A percentile compares a stretch with the other conserved stretches of the same genome.
phyloP scores from a whole-genome alignment of 2,113 vertebrate species.

The Brachypodius melanocephalos region DNA sequence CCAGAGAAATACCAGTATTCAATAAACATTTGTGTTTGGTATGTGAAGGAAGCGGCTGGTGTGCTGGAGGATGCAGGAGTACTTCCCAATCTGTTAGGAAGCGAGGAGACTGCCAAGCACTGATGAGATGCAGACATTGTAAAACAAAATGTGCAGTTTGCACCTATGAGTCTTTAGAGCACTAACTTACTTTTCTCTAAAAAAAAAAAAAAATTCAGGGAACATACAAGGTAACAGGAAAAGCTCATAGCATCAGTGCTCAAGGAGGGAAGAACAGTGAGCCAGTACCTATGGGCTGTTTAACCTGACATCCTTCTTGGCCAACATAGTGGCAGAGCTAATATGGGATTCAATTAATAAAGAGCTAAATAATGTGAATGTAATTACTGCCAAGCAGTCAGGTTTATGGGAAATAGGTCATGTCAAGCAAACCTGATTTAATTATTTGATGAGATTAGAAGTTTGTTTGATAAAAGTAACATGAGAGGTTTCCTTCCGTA shows the following conservation, averaged over 20 bases:
- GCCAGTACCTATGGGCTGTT: background rate
- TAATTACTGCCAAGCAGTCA: constrained; percentile 36
- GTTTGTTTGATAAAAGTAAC: background rate
- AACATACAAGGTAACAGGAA: background rate
- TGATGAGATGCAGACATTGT: background rate
- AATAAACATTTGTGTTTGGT: background rate
- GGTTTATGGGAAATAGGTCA: constrained; percentile 44
- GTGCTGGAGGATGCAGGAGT: background rate
- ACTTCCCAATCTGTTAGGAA: constrained; percentile 20
- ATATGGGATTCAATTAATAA: constrained; percentile 45
- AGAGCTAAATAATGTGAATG: background rate
- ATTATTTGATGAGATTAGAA: constrained; percentile 20
- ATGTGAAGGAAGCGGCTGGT: background rate
- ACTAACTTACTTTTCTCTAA: background rate
- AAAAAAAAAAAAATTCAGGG: background rate
- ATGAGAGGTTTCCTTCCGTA: background rate
- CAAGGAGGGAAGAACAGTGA: background rate
- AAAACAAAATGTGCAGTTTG: constrained; percentile 21
- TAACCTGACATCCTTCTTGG: background rate
- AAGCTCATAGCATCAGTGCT: background rate
- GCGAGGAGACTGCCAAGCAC: background rate
- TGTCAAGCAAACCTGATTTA: constrained; percentile 35
- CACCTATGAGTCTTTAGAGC: background rate
- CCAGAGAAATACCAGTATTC: background rate
- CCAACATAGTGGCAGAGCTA: background rate